Evolutionary conservation across 1,140 invertebrate species (phyloP).

Genomic region (Anastrepha ludens): DNA sequence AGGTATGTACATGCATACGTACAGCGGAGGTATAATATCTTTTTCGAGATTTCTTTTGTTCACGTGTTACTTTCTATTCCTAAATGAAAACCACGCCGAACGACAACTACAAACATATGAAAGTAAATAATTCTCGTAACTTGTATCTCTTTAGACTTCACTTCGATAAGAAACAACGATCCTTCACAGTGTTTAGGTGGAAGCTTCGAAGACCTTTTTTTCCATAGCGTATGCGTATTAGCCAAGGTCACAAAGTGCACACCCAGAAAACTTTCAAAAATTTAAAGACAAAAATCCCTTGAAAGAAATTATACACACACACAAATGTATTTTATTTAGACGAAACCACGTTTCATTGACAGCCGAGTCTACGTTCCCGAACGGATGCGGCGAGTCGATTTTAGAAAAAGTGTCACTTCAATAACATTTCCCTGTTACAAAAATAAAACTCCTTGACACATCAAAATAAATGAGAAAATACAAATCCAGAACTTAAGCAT

Average conservation of each 20-base stretch:
- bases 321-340: too few relatives aligned
- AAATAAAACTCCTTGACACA: too few relatives aligned
- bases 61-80: conserved; percentile 53
- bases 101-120: background rate
- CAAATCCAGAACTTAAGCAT: too few relatives aligned
- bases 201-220: background rate
- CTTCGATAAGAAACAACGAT: background rate
- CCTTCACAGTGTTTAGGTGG: conserved; percentile 38
- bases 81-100: conserved; percentile 42
- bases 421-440: too few relatives aligned
- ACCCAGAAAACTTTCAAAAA: too few relatives aligned
- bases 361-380: too few relatives aligned
- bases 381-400: too few relatives aligned
- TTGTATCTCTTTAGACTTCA: background rate
- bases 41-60: conserved; percentile 48
- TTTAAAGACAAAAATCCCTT: too few relatives aligned
- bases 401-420: too few relatives aligned
- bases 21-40: background rate
- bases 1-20: background rate
- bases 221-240: background rate
- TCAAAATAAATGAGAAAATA: too few relatives aligned
- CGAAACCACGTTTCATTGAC: too few relatives aligned
- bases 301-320: too few relatives aligned
- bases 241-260: background rate
- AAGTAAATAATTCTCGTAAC: background rate